These are phyloP conservation scores for Mycteria americana DNA, from an alignment of 2,797 vertebrate genomes.

Conservation along the genomic window DNA sequence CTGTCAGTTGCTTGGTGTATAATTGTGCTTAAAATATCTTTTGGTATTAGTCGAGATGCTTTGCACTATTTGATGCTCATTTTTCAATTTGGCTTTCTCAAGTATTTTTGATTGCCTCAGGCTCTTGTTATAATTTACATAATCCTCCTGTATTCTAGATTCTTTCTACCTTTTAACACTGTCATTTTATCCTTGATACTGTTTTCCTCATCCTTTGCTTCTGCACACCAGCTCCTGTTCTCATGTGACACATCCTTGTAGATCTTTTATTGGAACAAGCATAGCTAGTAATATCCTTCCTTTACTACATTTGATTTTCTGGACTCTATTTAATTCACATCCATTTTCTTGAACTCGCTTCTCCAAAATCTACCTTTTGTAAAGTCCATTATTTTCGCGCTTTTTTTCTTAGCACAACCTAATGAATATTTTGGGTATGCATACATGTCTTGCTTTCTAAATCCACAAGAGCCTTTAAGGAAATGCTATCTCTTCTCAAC, in stretches of 20 bases:
- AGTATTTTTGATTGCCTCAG: constrained; percentile 66
- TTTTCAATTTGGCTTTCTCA: constrained; percentile 63
- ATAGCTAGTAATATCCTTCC: constrained; percentile 8
- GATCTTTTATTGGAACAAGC: constrained; percentile 47
- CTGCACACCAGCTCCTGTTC: background rate
- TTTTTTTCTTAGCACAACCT: background rate
- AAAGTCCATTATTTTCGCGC: background rate
- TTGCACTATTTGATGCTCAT: constrained; percentile 53
- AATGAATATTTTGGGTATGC: background rate
- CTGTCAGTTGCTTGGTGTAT: constrained; percentile 53
- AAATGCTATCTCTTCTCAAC: background rate
- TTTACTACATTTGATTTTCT: constrained; percentile 42
- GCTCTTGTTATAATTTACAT: constrained; percentile 59
- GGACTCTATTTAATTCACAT: constrained; percentile 24
- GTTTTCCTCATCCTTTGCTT: constrained; percentile 34
- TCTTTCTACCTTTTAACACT: constrained; percentile 28
- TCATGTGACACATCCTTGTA: constrained; percentile 2
- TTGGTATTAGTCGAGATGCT: constrained; percentile 62
- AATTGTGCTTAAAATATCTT: constrained; percentile 72
- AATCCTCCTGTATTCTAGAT: constrained; percentile 44
- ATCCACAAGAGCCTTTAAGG: background rate
- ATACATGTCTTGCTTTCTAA: background rate
- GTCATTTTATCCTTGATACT: constrained; percentile 22
- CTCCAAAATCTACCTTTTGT: background rate
- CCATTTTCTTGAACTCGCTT: background rate